A percentile compares a stretch with the other conserved stretches of the same genome.
Evolutionary conservation across 2,888 invertebrate species (phyloP).

Genomic region (Cephus nigrinus): DNA sequence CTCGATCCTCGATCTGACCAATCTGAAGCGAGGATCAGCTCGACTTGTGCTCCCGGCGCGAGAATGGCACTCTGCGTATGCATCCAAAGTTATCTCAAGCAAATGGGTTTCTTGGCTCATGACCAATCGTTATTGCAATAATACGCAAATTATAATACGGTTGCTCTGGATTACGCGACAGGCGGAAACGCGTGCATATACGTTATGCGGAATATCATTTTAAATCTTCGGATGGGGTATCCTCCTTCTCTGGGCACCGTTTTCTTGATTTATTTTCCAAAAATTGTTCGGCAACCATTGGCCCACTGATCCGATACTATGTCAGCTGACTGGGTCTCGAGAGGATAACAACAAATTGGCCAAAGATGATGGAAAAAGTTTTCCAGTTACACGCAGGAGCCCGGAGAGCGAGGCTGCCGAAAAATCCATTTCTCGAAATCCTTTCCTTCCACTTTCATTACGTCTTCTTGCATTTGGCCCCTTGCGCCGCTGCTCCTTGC

Average conservation of each 20-base stretch:
- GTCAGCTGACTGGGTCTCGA: background rate
- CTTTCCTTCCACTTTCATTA: background rate
- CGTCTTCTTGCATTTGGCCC: background rate
- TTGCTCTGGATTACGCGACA: conserved; percentile 32
- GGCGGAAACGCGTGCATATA: too few species aligned
- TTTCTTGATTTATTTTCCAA: too few species aligned
- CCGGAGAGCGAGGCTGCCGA: background rate
- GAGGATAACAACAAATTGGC: conserved; percentile 13
- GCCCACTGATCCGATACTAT: too few species aligned
- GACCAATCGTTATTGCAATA: conserved; percentile 51
- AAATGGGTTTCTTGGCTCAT: conserved; percentile 36
- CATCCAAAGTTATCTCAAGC: too few species aligned
- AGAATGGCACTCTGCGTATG: conserved; percentile 3
- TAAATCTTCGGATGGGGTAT: too few species aligned
- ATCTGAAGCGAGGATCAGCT: too few species aligned
- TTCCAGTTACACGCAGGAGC: conserved; percentile 4
- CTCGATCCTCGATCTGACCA: too few species aligned
- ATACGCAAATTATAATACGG: conserved; percentile 52
- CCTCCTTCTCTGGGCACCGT: too few species aligned
- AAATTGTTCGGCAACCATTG: too few species aligned
- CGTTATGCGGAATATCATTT: too few species aligned
- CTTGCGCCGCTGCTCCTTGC: too few species aligned
- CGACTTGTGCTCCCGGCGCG: conserved; percentile 8
- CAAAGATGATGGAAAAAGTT: conserved; percentile 21
- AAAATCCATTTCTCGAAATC: background rate